phyloP scores from a whole-genome alignment of 2,113 vertebrate genomes.

The Nannobrachium achirus region DNA sequence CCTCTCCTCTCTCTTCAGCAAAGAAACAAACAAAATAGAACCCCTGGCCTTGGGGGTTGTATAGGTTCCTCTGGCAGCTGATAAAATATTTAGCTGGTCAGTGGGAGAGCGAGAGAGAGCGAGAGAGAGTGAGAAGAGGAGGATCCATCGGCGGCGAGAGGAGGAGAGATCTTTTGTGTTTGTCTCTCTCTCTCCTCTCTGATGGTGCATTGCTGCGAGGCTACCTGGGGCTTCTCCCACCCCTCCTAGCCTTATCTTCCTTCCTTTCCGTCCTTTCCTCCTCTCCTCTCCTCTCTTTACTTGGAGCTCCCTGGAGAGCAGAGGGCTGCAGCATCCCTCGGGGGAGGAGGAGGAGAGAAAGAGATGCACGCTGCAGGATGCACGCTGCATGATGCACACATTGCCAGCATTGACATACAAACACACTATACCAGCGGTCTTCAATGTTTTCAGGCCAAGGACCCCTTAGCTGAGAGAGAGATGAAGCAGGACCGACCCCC shows the following conservation, averaged over 20 bases:
- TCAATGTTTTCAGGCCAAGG: no score
- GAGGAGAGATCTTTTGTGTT: constrained; percentile 51
- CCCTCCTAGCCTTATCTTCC: constrained; percentile 3
- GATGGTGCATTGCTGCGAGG: constrained; percentile 67
- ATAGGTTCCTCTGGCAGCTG: constrained; percentile 74
- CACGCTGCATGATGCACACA: constrained; percentile 23
- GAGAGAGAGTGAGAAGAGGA: constrained; percentile 38
- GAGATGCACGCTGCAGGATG: constrained; percentile 25
- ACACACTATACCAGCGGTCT: no score
- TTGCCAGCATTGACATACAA: constrained; percentile 30
- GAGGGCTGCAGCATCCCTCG: constrained; percentile 51
- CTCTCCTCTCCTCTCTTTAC: not conserved
- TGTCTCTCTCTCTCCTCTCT: constrained; percentile 52
- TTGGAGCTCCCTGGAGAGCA: constrained; percentile 1
- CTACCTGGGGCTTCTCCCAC: constrained; percentile 64
- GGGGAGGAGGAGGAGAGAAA: not conserved
- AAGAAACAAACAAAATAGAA: constrained; percentile 66
- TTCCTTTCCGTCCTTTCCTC: constrained; percentile 15
- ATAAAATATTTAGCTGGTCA: constrained; percentile 80
- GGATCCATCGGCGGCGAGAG: constrained; percentile 12
- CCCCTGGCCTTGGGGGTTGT: constrained; percentile 60
- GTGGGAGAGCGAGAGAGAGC: constrained; percentile 40
- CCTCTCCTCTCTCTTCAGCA: constrained; percentile 22
- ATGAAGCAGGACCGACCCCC: no score
- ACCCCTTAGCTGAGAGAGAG: no score